phyloP scores from a whole-genome alignment of 2,797 vertebrate species.

The Rhadinocentrus ornatus region DNA sequence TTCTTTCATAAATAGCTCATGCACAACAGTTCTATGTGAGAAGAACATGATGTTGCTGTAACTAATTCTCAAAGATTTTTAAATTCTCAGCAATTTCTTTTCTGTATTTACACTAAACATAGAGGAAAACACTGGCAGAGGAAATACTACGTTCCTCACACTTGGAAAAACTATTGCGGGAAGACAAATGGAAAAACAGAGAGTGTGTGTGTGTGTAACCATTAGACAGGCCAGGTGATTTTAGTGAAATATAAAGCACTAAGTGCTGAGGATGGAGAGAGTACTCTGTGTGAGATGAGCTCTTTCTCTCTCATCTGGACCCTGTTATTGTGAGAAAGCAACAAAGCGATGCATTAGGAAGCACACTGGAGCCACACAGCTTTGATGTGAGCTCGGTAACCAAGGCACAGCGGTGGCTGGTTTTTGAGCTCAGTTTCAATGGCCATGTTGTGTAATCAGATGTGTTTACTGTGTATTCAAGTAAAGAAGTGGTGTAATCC shows the following conservation, averaged over 20 bases:
- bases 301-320: conserved; percentile 83
- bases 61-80: conserved; percentile 5
- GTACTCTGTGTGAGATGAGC: conserved; percentile 76
- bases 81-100: not conserved
- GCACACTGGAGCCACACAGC: conserved; percentile 77
- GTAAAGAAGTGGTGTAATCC: conserved; percentile 77
- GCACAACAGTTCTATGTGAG: not conserved
- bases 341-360: conserved; percentile 85
- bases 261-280: conserved; percentile 81
- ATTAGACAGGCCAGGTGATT: conserved; percentile 83
- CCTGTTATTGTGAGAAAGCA: conserved; percentile 83
- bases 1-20: not conserved
- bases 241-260: conserved; percentile 83
- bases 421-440: conserved; percentile 79
- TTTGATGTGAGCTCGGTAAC: conserved; percentile 84
- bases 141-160: conserved; percentile 52
- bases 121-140: conserved; percentile 58
- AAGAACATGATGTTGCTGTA: not conserved
- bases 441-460: conserved; percentile 82
- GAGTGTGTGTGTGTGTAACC: conserved; percentile 62
- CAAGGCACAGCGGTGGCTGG: conserved; percentile 77
- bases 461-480: conserved; percentile 80
- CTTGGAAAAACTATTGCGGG: conserved; percentile 65
- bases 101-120: conserved; percentile 52
- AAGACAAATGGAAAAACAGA: conserved; percentile 65